Percentiles rank a stretch among this genome's conserved stretches.
Evolutionary conservation across 2,113 vertebrate genomes (phyloP).

Genomic region (Pitta sordida): DNA sequence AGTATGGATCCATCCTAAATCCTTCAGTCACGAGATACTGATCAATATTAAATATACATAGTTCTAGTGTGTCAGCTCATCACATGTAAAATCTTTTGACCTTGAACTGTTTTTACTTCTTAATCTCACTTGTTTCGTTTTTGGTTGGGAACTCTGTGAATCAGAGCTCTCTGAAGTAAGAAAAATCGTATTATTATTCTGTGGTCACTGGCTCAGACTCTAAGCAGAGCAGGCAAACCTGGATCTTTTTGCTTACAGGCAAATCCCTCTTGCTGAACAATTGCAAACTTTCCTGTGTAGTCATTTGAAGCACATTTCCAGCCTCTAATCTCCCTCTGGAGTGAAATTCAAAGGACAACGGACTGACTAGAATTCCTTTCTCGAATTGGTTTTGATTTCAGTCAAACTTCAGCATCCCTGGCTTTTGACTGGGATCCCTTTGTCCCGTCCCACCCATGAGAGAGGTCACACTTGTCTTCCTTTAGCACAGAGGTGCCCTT

Average conservation of each 20-base stretch:
- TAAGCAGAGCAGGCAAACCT: background rate
- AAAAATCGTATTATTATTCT: background rate
- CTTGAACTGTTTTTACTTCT: background rate
- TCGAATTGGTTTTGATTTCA: background rate
- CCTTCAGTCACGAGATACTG: conserved; percentile 9
- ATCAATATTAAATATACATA: conserved; percentile 18
- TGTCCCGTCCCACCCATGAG: background rate
- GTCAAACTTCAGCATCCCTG: background rate
- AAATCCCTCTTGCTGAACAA: background rate
- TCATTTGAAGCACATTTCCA: background rate
- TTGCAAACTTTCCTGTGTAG: background rate
- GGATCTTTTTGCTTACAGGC: background rate
- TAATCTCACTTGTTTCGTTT: background rate
- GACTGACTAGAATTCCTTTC: background rate
- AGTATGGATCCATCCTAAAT: conserved; percentile 27
- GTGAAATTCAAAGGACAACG: background rate
- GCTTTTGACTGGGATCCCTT: background rate
- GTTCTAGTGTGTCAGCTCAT: background rate
- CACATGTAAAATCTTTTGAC: conserved; percentile 15
- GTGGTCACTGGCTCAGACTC: background rate
- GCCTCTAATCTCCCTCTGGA: background rate
- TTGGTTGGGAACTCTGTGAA: background rate
- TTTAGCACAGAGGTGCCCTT: background rate
- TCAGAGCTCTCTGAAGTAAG: background rate
- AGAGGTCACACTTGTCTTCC: background rate